Evolutionary conservation across 2,888 invertebrate species (phyloP).

Genomic region (Micoletzkya japonica): DNA sequence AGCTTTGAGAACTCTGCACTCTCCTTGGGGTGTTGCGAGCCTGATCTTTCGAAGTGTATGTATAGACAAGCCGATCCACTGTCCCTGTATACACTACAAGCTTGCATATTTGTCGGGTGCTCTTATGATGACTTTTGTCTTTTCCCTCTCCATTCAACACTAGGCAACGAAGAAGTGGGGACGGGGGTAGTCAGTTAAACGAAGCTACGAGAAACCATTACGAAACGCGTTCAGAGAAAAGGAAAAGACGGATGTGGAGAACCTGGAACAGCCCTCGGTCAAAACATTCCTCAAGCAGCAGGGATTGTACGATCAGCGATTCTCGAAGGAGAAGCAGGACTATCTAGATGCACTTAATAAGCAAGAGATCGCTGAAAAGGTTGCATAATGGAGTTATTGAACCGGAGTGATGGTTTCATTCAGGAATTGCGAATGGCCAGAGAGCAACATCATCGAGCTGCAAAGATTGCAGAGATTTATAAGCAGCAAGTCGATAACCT

Average conservation of each 20-base stretch:
- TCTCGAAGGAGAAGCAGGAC: slow-evolving; percentile 66
- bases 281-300: slow-evolving; percentile 64
- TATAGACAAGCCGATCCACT: no score
- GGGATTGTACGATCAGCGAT: slow-evolving; percentile 63
- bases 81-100: no score
- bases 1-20: no score
- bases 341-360: slow-evolving; percentile 66
- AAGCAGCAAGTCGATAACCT: slow-evolving; percentile 63
- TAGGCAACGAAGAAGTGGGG: no score
- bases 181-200: no score
- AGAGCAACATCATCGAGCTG: slow-evolving; percentile 61
- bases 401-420: slow-evolving; percentile 17
- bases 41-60: no score
- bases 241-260: slow-evolving; percentile 66
- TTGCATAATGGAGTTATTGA: slow-evolving; percentile 27
- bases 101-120: no score
- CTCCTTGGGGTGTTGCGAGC: no score
- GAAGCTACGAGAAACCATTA: not conserved
- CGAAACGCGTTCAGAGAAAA: slow-evolving; percentile 61
- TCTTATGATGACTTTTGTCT: not conserved
- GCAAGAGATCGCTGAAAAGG: slow-evolving; percentile 66
- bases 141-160: not conserved
- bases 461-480: slow-evolving; percentile 63
- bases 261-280: slow-evolving; percentile 64
- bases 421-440: slow-evolving; percentile 63